phyloP scores from a whole-genome alignment of 2,888 invertebrate species.

The Acrobasis suavella region DNA sequence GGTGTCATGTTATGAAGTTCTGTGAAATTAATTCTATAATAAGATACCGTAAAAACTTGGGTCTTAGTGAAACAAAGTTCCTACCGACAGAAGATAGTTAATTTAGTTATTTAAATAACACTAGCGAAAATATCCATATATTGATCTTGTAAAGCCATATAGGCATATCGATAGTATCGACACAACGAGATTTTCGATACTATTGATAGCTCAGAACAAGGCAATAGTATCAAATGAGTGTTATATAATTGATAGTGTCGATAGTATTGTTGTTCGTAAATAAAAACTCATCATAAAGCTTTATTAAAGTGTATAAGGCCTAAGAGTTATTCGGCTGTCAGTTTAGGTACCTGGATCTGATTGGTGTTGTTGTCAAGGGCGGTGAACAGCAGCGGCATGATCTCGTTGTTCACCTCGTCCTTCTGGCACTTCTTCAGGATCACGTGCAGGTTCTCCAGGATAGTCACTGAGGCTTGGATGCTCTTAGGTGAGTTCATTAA shows the following conservation, averaged over 20 bases:
- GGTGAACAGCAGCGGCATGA: constrained; percentile 92
- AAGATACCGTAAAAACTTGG: background rate
- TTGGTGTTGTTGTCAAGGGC: constrained; percentile 94
- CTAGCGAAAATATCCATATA: too few species aligned
- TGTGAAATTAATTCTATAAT: constrained; percentile 4
- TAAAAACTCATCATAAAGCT: too few species aligned
- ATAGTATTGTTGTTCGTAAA: too few species aligned
- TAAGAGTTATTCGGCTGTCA: too few species aligned
- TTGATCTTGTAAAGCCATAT: too few species aligned
- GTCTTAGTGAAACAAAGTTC: constrained; percentile 6
- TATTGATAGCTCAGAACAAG: too few species aligned
- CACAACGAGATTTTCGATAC: too few species aligned
- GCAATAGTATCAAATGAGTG: too few species aligned
- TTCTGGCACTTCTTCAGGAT: constrained; percentile 93
- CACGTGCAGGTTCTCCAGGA: constrained; percentile 94
- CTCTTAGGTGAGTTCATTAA: constrained; percentile 90
- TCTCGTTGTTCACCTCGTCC: constrained; percentile 90
- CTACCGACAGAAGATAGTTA: background rate
- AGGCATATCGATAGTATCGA: too few species aligned
- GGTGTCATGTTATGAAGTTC: background rate
- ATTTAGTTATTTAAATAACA: background rate
- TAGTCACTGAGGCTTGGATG: constrained; percentile 92
- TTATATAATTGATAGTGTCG: too few species aligned
- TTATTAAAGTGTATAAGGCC: too few species aligned
- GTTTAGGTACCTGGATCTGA: constrained; percentile 90